Evolutionary conservation across 1,140 invertebrate genomes (phyloP).

Genomic region (Drosophila lowei): DNA sequence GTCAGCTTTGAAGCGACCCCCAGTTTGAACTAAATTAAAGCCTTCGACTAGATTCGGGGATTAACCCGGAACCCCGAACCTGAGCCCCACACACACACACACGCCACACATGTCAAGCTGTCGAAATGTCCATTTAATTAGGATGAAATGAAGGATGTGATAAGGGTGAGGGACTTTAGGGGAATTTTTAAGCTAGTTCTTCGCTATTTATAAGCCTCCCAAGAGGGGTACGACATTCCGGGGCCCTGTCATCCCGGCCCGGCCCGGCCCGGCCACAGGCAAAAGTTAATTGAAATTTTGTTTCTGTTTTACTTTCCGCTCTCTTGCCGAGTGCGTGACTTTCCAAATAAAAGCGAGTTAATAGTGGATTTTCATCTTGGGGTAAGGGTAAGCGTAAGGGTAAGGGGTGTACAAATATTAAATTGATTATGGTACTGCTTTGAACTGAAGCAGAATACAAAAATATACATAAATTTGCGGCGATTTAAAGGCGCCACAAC

Average conservation of each 20-base stretch:
- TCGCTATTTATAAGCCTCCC: slow-evolving; percentile 28
- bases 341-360: slow-evolving; percentile 7
- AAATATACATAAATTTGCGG: slow-evolving; percentile 32
- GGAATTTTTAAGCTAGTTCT: slow-evolving; percentile 38
- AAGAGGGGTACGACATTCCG: too few species aligned
- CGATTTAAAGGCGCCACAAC: slow-evolving; percentile 36
- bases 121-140: slow-evolving; percentile 71
- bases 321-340: slow-evolving; percentile 56
- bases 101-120: slow-evolving; percentile 45
- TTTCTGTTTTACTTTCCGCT: slow-evolving; percentile 67
- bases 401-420: slow-evolving; percentile 4
- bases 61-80: neutral
- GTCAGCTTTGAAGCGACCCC: slow-evolving; percentile 52
- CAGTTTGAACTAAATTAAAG: slow-evolving; percentile 51
- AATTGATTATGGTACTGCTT: slow-evolving; percentile 15
- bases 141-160: slow-evolving; percentile 48
- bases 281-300: slow-evolving; percentile 75
- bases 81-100: neutral
- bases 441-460: slow-evolving; percentile 7
- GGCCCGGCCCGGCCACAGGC: slow-evolving; percentile 16
- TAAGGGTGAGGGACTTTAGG: slow-evolving; percentile 50
- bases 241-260: neutral
- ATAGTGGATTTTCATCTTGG: slow-evolving; percentile 4
- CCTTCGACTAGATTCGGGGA: slow-evolving; percentile 8
- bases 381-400: neutral